Evolutionary conservation across 1,140 invertebrate species (phyloP).

Genomic region (Hestina assimilis): DNA sequence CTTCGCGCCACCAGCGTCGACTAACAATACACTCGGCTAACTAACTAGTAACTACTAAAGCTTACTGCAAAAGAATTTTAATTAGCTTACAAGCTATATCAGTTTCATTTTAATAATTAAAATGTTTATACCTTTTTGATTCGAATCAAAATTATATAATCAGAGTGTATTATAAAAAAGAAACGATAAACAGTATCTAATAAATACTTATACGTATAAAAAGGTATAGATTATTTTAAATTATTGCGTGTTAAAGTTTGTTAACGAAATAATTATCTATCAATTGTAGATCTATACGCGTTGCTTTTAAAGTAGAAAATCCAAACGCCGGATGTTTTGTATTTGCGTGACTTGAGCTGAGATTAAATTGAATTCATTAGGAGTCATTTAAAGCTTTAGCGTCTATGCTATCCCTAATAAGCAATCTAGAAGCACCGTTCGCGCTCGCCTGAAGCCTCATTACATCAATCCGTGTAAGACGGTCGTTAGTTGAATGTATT

Average conservation of each 20-base stretch:
- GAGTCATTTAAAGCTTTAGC: conserved; percentile 4
- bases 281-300: too few species aligned
- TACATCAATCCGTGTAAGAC: conserved; percentile 18
- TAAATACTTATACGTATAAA: too few species aligned
- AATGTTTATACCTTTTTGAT: too few species aligned
- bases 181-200: too few species aligned
- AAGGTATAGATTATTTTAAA: too few species aligned
- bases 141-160: too few species aligned
- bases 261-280: too few species aligned
- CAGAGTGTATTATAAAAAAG: too few species aligned
- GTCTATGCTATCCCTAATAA: conserved; percentile 18
- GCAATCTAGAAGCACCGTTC: conserved; percentile 15
- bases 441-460: conserved; percentile 12
- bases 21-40: conserved; percentile 10
- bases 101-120: too few species aligned
- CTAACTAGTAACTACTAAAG: background rate
- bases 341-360: conserved; percentile 11
- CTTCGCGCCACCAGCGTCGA: conserved; percentile 19
- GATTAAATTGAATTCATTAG: conserved; percentile 21
- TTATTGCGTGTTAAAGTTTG: too few species aligned
- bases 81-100: background rate
- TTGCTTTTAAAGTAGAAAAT: conserved; percentile 6
- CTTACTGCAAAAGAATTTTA: background rate
- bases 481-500: conserved; percentile 40
- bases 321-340: background rate